Base-by-base conservation (phyloP, 2,797 vertebrate genomes). In the Pipistrellus nathusii region DNA sequence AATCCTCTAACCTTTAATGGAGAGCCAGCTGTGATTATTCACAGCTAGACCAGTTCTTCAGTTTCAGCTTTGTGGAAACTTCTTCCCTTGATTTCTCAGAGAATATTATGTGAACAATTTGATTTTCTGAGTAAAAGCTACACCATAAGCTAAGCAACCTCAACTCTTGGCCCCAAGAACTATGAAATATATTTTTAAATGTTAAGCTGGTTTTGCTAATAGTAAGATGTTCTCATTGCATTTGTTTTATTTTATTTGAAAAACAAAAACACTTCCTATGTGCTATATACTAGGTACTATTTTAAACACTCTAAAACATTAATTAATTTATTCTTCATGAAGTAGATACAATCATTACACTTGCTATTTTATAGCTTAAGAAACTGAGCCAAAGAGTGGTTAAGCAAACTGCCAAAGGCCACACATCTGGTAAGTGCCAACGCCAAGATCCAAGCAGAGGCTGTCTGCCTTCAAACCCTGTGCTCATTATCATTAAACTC, bases 1-100 rank as follows among this genome's bases (percentile, higher is more conserved):
- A 96, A 96, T 97, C 88, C 95, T 92, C 84, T 96, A 96, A 97
- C 96, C 95, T 97, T 97, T 96, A 94, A 93, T 96, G 84, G 32
- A 0, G 4, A 97, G 96, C 92, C 97, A 96, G 93, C 90, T 96
- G 93, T 95, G 95, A 93, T 90, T 96, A 96, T 94, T 95, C 94
- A 93, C 80, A 96, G 86, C 44, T 84, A 96, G 66, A 84, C 35
- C 41, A 86, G 82, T 25, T 27, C 94, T 95, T 68, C 2, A 38
- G 68, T 90, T 93, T 94, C n/a, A 75, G 86, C n/a, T 94, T 86
- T 90, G 76, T 71, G 59, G 66, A 96, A 96, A 94, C 14, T 66
- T 88, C 62, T 78, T 94, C n/a, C 32, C 41, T 84, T 82, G 27
- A 90, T 94, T 94, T 94, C 20, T 94, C 62, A 90, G 48, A 94